Conservation (phyloP, 1,140 invertebrate genomes). For the Sinonovacula constricta region DNA sequence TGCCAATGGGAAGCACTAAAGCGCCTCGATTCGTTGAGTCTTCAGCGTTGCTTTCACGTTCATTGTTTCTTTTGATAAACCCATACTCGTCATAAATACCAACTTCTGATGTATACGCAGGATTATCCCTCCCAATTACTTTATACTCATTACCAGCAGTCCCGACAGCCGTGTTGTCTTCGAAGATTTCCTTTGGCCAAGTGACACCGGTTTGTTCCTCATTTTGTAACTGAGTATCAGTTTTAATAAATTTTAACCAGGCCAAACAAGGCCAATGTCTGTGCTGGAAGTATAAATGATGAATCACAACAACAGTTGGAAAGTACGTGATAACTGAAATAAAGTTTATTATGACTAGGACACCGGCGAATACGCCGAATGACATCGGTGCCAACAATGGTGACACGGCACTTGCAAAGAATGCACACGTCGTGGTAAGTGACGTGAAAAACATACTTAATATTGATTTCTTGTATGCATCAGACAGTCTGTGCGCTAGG, state of each 20-base stretch:
- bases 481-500: slow-evolving; percentile 58
- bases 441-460: slow-evolving; percentile 68
- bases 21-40: neutral
- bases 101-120: slow-evolving; percentile 5
- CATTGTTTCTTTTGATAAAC: neutral
- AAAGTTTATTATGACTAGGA: slow-evolving; percentile 70
- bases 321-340: slow-evolving; percentile 68
- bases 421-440: slow-evolving; percentile 67
- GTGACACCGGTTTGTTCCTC: neutral
- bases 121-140: slow-evolving; percentile 26
- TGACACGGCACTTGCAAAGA: slow-evolving; percentile 62
- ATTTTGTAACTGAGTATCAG: neutral
- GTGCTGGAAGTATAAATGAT: slow-evolving; percentile 59
- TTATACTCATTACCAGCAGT: slow-evolving; percentile 24
- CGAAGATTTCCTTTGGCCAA: neutral
- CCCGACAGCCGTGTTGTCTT: slow-evolving; percentile 28
- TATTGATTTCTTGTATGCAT: slow-evolving; percentile 56
- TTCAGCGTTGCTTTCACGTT: neutral
- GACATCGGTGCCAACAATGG: slow-evolving; percentile 63
- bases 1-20: too few relatives aligned
- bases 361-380: slow-evolving; percentile 69
- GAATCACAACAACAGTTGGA: slow-evolving; percentile 64
- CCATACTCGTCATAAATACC: slow-evolving; percentile 29
- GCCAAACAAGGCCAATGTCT: slow-evolving; percentile 47
- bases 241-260: neutral